phyloP scores from a whole-genome alignment of 1,140 invertebrate species.

The Anagrus nilaparvatae region DNA sequence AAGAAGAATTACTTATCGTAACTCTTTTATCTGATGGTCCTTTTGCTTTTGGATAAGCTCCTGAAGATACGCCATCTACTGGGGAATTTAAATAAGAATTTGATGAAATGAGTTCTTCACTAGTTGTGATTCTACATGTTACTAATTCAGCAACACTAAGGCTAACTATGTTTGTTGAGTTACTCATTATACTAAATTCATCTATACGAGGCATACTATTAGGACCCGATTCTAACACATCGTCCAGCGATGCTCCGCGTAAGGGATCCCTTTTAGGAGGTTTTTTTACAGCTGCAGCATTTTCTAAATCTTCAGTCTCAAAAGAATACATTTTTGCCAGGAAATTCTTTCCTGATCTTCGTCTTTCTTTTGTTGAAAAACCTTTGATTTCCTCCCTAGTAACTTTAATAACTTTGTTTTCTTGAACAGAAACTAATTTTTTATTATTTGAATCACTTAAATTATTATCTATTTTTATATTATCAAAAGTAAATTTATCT shows the following conservation, averaged over 20 bases:
- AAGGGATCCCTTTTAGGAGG: slow-evolving; percentile 22
- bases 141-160: slow-evolving; percentile 25
- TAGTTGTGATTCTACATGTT: slow-evolving; percentile 34
- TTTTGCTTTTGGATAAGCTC: slow-evolving; percentile 26
- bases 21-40: no score
- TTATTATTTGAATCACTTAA: no score
- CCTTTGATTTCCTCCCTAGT: slow-evolving; percentile 11
- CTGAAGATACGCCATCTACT: slow-evolving; percentile 27
- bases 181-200: slow-evolving; percentile 13
- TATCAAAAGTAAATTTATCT: slow-evolving; percentile 35
- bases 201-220: slow-evolving; percentile 28
- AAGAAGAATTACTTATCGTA: no score
- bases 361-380: slow-evolving; percentile 19
- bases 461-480: no score
- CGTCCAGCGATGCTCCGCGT: slow-evolving; percentile 29
- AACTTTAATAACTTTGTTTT: no score
- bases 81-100: slow-evolving; percentile 27
- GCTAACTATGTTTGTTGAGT: slow-evolving; percentile 4
- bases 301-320: slow-evolving; percentile 36
- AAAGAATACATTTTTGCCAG: slow-evolving; percentile 39
- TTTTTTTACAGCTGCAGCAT: slow-evolving; percentile 17
- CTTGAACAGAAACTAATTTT: no score
- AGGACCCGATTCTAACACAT: slow-evolving; percentile 30
- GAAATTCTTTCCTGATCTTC: slow-evolving; percentile 30
- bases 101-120: slow-evolving; percentile 34